Percentiles rank a stretch among this genome's conserved stretches.
phyloP scores from a whole-genome alignment of 64 coral and sea anemone species.

The Catalaphyllia jardinei region DNA sequence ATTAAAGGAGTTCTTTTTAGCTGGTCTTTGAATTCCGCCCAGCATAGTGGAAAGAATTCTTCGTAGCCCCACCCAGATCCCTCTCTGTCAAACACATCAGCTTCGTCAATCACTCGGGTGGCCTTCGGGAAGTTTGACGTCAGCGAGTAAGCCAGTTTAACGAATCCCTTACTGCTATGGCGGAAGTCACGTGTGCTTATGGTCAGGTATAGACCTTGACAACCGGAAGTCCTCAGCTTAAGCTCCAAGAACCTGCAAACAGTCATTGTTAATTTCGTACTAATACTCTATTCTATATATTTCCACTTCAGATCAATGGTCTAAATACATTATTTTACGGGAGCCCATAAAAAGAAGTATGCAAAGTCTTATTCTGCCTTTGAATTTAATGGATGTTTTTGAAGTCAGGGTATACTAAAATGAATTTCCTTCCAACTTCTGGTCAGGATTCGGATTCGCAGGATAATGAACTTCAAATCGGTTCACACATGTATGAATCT shows the following conservation, averaged over 20 bases:
- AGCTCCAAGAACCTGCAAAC: slow-evolving; percentile 76
- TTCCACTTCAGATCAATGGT: no score
- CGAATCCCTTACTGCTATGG: slow-evolving; percentile 72
- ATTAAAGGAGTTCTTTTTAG: slow-evolving; percentile 75
- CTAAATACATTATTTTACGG: no score
- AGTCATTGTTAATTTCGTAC: no score
- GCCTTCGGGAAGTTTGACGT: slow-evolving; percentile 88
- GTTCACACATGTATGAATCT: no score
- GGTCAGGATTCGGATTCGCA: no score
- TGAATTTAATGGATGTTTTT: no score
- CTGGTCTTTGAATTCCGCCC: slow-evolving; percentile 83
- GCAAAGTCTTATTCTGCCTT: no score
- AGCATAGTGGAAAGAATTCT: slow-evolving; percentile 82
- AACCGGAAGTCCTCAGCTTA: slow-evolving; percentile 68
- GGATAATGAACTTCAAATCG: no score
- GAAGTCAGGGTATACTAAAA: no score
- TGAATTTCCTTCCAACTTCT: no score
- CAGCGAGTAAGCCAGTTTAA: slow-evolving; percentile 86
- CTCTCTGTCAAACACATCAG: slow-evolving; percentile 87
- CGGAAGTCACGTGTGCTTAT: slow-evolving; percentile 79
- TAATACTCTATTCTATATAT: no score
- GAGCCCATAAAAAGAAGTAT: no score
- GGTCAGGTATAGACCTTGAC: slow-evolving; percentile 85
- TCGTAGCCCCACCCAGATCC: slow-evolving; percentile 92
- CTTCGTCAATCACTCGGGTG: slow-evolving; percentile 84